Evolutionary conservation across 2,113 vertebrate species (phyloP).

Genomic region (Anolis carolinensis): DNA sequence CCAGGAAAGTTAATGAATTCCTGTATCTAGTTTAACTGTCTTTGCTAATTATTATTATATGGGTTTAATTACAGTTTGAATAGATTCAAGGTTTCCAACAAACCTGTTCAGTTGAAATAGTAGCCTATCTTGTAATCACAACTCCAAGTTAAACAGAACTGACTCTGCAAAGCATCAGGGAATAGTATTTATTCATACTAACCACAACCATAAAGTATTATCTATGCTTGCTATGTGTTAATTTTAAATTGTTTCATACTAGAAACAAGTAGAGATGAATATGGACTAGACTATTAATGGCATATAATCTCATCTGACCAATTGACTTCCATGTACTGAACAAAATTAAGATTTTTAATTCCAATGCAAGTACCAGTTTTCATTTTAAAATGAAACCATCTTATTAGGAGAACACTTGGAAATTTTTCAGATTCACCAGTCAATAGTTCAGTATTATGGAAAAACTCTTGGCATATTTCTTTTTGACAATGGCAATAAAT

Average conservation of each 20-base stretch:
- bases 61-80: not conserved
- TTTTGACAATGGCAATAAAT: not conserved
- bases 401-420: not conserved
- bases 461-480: not conserved
- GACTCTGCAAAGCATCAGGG: too few species aligned
- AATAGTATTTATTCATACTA: not conserved
- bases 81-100: not conserved
- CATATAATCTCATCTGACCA: not conserved
- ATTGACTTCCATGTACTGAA: not conserved
- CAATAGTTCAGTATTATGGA: not conserved
- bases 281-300: not conserved
- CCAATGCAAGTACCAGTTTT: not conserved
- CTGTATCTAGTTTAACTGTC: not conserved
- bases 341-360: not conserved
- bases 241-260: not conserved
- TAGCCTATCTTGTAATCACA: too few species aligned
- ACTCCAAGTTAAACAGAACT: too few species aligned
- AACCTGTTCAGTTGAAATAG: not conserved
- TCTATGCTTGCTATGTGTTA: not conserved
- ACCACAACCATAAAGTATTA: not conserved
- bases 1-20: slow-evolving; percentile 6
- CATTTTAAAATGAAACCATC: not conserved
- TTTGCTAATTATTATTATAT: not conserved
- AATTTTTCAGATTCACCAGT: not conserved
- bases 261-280: not conserved